Evolutionary conservation across 1,140 invertebrate genomes (phyloP).

Genomic region (Sinella curviseta): DNA sequence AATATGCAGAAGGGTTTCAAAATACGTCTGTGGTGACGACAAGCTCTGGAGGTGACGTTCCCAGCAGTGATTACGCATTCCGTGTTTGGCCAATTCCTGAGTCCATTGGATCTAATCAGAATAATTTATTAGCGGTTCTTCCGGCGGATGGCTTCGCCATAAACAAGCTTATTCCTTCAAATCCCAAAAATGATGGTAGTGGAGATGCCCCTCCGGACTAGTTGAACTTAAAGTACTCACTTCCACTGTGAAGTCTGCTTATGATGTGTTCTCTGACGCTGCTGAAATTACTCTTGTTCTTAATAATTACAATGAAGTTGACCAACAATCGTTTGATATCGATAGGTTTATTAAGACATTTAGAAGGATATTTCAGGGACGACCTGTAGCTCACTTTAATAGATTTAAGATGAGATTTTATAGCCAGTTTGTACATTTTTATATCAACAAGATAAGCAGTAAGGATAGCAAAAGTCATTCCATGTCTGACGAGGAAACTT

Average conservation of each 20-base stretch:
- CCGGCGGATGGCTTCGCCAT: background rate
- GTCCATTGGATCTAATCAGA: background rate
- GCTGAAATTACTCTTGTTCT: conserved; percentile 18
- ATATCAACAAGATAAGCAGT: background rate
- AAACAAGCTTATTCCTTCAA: background rate
- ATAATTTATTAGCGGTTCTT: background rate
- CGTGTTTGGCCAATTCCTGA: conserved; percentile 24
- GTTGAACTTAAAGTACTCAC: background rate
- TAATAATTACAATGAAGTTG: background rate
- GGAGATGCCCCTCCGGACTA: background rate
- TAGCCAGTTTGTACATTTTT: conserved; percentile 20
- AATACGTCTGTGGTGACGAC: conserved; percentile 21
- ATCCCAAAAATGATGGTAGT: background rate
- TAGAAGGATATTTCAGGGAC: background rate
- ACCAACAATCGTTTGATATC: conserved; percentile 20
- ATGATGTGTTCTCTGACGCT: background rate
- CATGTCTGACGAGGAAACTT: conserved; percentile 2
- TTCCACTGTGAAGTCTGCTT: background rate
- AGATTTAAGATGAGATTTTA: conserved; percentile 37
- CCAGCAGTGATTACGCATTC: background rate
- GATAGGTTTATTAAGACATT: conserved; percentile 22
- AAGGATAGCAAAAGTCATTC: background rate
- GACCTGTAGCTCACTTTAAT: conserved; percentile 32
- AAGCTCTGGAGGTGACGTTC: background rate
- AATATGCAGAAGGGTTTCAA: background rate